Base-by-base conservation (phyloP, 1,140 invertebrate genomes). In the Steinernema khuongi region DNA sequence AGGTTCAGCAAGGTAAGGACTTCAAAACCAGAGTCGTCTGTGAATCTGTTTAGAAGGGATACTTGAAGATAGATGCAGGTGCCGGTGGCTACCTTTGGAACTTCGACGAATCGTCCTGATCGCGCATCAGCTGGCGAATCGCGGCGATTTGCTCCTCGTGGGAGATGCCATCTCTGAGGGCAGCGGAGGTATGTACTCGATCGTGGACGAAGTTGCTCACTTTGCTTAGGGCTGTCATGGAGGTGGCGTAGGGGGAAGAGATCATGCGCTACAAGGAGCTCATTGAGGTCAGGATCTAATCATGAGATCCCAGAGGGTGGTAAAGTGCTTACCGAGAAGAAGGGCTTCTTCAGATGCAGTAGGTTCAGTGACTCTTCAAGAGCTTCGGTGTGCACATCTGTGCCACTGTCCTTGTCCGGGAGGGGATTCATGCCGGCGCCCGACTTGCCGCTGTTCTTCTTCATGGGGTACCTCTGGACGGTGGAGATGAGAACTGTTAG, bases 241-340 rank as follows among this genome's bases (percentile, higher is more conserved):
- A 77, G 17, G 78, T 76, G 31, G 73, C 73, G 29, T 79, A 79
- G 1, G 78, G 78, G 31, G 79, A 71, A 31, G 73, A 44, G 69
- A 79, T 79, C n/a, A 79, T 66, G 36, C 78, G 31, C 78, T 79
- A 50, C 41, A 76, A 76, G n/a, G n/a, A n/a, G n/a, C n/a, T n/a
- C n/a, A n/a, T n/a, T n/a, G n/a, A n/a, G n/a, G n/a, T n/a, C n/a
- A n/a, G n/a, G n/a, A n/a, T n/a, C n/a, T n/a, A n/a, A n/a, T n/a
- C n/a, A n/a, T n/a, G n/a, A n/a, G n/a, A n/a, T n/a, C n/a, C n/a
- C n/a, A n/a, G n/a, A n/a, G n/a, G n/a, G n/a, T n/a, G n/a, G n/a
- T n/a, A n/a, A n/a, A n/a, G n/a, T n/a, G n/a, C n/a, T n/a, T n/a
- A n/a, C n/a, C n/a, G n/a, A n/a, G n/a, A n/a, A n/a, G n/a, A n/a